Conservation (phyloP, 2,888 invertebrate genomes). For the Drosophila eohydei region DNA sequence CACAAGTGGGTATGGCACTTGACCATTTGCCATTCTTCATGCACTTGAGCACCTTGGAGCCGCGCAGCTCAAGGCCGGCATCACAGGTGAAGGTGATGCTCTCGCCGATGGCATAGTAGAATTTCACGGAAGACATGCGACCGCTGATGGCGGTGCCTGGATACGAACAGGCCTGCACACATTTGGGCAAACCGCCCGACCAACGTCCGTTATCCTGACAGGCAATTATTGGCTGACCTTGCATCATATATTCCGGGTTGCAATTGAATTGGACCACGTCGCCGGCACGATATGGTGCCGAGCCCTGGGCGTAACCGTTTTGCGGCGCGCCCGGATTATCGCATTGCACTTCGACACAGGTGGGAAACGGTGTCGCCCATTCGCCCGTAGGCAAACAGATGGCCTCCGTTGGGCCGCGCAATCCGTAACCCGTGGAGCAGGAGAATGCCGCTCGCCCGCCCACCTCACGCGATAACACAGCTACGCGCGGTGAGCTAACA, state of each 20-base stretch:
- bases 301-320: constrained; percentile 92
- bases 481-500: constrained; percentile 89
- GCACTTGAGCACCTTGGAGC: constrained; percentile 92
- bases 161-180: constrained; percentile 94
- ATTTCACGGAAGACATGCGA: constrained; percentile 93
- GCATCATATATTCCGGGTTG: constrained; percentile 94
- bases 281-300: constrained; percentile 92
- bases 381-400: constrained; percentile 91
- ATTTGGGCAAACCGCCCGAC: constrained; percentile 93
- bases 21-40: constrained; percentile 94
- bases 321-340: constrained; percentile 90
- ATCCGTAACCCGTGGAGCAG: constrained; percentile 91
- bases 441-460: constrained; percentile 93
- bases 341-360: constrained; percentile 93
- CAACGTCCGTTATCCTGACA: constrained; percentile 95
- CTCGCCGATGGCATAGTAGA: constrained; percentile 94
- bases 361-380: constrained; percentile 92
- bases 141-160: constrained; percentile 94
- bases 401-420: constrained; percentile 90
- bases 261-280: constrained; percentile 95
- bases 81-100: constrained; percentile 94
- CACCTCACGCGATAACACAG: constrained; percentile 91
- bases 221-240: constrained; percentile 94
- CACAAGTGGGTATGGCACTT: constrained; percentile 92
- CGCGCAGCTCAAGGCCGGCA: constrained; percentile 90